Base-by-base conservation (phyloP, 1,140 invertebrate genomes). In the Polypedilum vanderplanki region DNA sequence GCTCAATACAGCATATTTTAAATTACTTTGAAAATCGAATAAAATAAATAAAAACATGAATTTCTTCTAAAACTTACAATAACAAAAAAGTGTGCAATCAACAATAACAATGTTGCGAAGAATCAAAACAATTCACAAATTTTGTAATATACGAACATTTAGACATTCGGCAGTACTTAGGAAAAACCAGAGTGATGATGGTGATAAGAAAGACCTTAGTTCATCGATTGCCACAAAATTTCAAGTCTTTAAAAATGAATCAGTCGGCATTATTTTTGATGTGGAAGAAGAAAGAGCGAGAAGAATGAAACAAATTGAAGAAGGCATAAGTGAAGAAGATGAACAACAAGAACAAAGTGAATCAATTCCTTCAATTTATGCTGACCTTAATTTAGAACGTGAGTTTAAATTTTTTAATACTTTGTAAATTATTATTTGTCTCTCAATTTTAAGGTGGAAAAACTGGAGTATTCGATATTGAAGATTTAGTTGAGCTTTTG, bases 381-480 rank as follows among this genome's bases (percentile, higher is more conserved):
- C 78, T 18, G 85, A 83, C 73, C 74, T 87, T 7, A 85, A 86
- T 79, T 77, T 86, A 20, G 79, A 82, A 75, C 80, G 86, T 87
- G 84, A 86, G 83, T 84, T 74, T 41, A 40, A 75, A 76, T 75
- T 10, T 74, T 75, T 74, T n/a, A n/a, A n/a, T n/a, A n/a, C n/a
- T n/a, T 78, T 76, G 40, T 57, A 77, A 46, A 4, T 67, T 57
- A 40, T 74, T 22, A 75, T 75, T n/a, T n/a, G n/a, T n/a, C n/a
- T n/a, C n/a, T n/a, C n/a, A n/a, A 76, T 3, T 75, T 74, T 12
- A 76, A 96, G 93, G 90, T 79, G 94, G 94, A 1, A 79, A 86
- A 75, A 87, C 80, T 77, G 93, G 93, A 20, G 93, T 96, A 0
- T 95, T 90, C 83, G 94, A 96, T 79, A 87, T 97, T 41, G 91